Evolutionary conservation across 2,888 invertebrate genomes (phyloP).

Genomic region (Eupithecia abbreviata): DNA sequence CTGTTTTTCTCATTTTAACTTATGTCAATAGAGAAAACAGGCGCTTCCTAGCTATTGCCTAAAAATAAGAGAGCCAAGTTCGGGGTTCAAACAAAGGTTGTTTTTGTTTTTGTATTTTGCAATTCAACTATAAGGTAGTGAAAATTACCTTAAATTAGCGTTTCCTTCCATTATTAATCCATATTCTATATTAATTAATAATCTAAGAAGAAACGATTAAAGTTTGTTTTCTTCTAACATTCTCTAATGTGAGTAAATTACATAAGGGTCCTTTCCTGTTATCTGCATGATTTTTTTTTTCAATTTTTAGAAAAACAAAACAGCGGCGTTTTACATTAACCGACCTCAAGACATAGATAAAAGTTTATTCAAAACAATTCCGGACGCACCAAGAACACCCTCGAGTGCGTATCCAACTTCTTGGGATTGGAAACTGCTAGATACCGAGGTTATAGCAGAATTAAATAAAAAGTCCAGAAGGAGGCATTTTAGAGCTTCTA

Average conservation of each 20-base stretch:
- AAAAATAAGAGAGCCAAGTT: background rate
- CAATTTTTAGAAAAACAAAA: conserved; percentile 90
- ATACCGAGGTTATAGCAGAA: conserved; percentile 76
- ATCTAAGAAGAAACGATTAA: background rate
- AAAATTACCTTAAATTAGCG: background rate
- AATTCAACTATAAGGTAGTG: no score
- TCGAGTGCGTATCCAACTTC: conserved; percentile 87
- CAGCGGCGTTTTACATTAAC: conserved; percentile 90
- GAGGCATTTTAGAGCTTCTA: conserved; percentile 70
- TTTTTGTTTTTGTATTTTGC: background rate
- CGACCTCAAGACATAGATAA: conserved; percentile 91
- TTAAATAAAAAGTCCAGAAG: conserved; percentile 71
- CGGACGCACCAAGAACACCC: conserved; percentile 92
- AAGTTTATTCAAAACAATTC: conserved; percentile 87
- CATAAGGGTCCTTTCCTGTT: no score
- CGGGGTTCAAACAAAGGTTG: background rate
- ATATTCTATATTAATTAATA: background rate
- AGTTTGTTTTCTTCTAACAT: background rate
- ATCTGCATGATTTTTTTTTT: background rate
- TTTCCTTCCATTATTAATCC: background rate
- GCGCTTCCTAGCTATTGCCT: background rate
- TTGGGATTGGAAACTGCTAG: conserved; percentile 89
- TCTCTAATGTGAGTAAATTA: no score
- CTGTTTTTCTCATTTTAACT: no score
- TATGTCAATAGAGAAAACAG: background rate